Conservation (phyloP, 1,140 invertebrate genomes). For the Cotesia vestalis region DNA sequence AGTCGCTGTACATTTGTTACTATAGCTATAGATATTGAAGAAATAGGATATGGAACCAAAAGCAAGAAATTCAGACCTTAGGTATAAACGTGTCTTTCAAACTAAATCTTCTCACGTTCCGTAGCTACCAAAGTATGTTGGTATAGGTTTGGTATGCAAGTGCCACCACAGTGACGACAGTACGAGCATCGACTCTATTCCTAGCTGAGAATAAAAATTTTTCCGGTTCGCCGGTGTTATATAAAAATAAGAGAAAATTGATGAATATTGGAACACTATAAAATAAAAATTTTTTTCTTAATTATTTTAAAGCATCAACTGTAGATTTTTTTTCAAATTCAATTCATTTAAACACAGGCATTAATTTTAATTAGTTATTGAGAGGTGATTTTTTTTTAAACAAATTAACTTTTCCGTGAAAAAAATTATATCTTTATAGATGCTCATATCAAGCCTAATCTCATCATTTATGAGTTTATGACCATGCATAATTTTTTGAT, state of each 20-base stretch:
- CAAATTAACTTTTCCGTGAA: no score
- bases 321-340: no score
- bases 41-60: no score
- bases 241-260: background rate
- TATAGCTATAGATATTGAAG: background rate
- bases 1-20: background rate
- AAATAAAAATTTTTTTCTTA: no score
- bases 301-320: no score
- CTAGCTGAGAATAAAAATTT: conserved; percentile 8
- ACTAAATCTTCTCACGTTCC: conserved; percentile 17
- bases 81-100: conserved; percentile 10
- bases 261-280: background rate
- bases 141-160: conserved; percentile 26
- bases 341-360: no score
- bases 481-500: no score
- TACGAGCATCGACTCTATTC: conserved; percentile 1
- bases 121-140: background rate
- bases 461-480: no score
- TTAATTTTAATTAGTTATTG: no score
- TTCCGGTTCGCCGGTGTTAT: background rate
- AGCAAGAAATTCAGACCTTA: background rate
- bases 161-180: background rate
- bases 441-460: no score
- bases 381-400: no score
- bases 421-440: no score